These are phyloP conservation scores for Lepeophtheirus salmonis DNA, from an alignment of 1,140 invertebrate species.

Conservation along the genomic window DNA sequence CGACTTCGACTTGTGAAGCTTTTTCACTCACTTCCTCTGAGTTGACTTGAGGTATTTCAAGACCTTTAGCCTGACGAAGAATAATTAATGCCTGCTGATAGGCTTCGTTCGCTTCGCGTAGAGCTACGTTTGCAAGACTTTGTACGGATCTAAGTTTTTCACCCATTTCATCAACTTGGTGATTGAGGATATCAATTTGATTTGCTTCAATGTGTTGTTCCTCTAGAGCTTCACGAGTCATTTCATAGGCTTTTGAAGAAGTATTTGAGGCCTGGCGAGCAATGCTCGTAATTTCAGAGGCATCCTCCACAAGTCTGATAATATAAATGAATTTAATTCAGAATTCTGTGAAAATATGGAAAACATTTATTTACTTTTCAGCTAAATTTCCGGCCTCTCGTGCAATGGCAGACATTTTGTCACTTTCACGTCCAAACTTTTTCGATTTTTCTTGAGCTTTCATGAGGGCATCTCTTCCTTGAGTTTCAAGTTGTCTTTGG, in stretches of 20 bases:
- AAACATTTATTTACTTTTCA: constrained; percentile 37
- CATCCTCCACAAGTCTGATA: constrained; percentile 45
- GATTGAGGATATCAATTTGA: constrained; percentile 25
- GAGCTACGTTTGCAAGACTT: constrained; percentile 46
- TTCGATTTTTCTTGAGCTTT: constrained; percentile 60
- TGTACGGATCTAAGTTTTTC: constrained; percentile 45
- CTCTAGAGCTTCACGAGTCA: constrained; percentile 56
- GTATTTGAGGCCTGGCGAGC: constrained; percentile 62
- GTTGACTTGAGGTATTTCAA: constrained; percentile 52
- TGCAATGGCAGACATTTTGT: constrained; percentile 73
- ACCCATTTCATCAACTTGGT: constrained; percentile 37
- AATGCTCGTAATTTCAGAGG: constrained; percentile 49
- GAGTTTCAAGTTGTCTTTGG: constrained; percentile 50
- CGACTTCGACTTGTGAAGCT: constrained; percentile 29
- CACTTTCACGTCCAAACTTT: constrained; percentile 70
- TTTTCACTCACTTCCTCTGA: constrained; percentile 43
- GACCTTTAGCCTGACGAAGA: constrained; percentile 49
- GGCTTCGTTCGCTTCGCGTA: constrained; percentile 46
- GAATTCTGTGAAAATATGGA: too few species aligned
- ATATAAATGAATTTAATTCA: constrained; percentile 18
- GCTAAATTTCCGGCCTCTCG: constrained; percentile 58
- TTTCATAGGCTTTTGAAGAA: constrained; percentile 52
- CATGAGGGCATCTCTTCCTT: constrained; percentile 51
- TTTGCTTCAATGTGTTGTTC: constrained; percentile 45
- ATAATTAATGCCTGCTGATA: constrained; percentile 58